A percentile compares a stretch with the other conserved stretches of the same genome.
Evolutionary conservation across 2,797 vertebrate species (phyloP).

Genomic region (Setipinna tenuifilis): DNA sequence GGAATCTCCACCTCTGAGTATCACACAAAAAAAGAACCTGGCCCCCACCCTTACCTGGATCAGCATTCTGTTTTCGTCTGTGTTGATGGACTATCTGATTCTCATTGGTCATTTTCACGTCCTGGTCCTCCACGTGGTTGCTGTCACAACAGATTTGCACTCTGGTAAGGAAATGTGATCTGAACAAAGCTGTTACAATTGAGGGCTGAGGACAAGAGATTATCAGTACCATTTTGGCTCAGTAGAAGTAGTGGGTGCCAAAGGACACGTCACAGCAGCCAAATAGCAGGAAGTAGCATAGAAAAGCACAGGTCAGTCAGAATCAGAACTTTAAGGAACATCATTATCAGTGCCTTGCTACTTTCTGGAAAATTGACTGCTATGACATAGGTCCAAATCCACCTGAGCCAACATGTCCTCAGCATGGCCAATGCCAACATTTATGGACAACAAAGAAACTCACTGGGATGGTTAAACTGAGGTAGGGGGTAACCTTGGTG

Average conservation of each 20-base stretch:
- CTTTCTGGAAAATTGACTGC: no score
- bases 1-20: not conserved
- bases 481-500: not conserved
- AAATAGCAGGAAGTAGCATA: no score
- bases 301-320: no score
- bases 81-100: conserved; percentile 87
- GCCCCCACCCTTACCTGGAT: conserved; percentile 80
- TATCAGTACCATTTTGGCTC: not conserved
- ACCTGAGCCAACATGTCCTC: not conserved
- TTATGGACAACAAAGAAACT: not conserved
- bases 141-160: conserved; percentile 66
- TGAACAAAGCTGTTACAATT: not conserved
- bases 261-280: no score
- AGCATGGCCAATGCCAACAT: not conserved
- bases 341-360: no score
- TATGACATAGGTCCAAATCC: not conserved
- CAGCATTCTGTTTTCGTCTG: conserved; percentile 83
- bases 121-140: conserved; percentile 89
- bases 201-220: not conserved
- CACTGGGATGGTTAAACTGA: not conserved
- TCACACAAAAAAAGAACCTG: not conserved
- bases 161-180: not conserved
- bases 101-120: conserved; percentile 96
- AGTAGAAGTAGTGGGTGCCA: not conserved
- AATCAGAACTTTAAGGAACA: no score